phyloP scores from a whole-genome alignment of 2,113 vertebrate genomes.

The Mixornis gularis region DNA sequence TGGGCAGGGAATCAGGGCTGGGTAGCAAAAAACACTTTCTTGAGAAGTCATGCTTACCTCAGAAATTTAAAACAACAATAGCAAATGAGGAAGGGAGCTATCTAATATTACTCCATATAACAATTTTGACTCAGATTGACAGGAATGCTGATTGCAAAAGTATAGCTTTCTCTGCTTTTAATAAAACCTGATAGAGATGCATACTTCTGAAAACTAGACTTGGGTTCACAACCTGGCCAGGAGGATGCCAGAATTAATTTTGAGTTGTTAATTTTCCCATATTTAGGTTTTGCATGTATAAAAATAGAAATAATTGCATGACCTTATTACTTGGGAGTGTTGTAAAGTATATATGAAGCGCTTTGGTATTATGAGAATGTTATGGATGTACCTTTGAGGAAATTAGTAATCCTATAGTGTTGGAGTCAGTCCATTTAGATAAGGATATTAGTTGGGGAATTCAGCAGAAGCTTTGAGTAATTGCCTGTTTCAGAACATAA shows the following conservation, averaged over 20 bases:
- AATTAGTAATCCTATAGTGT: neutral
- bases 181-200: neutral
- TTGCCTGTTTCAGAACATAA: neutral
- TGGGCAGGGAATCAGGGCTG: neutral
- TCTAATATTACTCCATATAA: accelerated
- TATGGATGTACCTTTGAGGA: neutral
- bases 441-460: neutral
- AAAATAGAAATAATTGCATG: neutral
- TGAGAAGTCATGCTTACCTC: neutral
- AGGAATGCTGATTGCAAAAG: neutral
- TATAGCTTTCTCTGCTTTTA: neutral
- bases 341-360: neutral
- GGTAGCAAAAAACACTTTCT: neutral
- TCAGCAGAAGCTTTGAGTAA: neutral
- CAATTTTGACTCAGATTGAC: neutral
- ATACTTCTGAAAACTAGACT: neutral
- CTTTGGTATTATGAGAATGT: neutral
- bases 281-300: neutral
- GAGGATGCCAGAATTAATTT: neutral
- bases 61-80: neutral
- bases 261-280: neutral
- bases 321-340: neutral
- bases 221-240: neutral
- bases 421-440: neutral
- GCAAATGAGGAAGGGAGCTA: neutral